These are phyloP conservation scores for Tichodroma muraria DNA, from an alignment of 2,113 vertebrate genomes.

Conservation along the genomic window DNA sequence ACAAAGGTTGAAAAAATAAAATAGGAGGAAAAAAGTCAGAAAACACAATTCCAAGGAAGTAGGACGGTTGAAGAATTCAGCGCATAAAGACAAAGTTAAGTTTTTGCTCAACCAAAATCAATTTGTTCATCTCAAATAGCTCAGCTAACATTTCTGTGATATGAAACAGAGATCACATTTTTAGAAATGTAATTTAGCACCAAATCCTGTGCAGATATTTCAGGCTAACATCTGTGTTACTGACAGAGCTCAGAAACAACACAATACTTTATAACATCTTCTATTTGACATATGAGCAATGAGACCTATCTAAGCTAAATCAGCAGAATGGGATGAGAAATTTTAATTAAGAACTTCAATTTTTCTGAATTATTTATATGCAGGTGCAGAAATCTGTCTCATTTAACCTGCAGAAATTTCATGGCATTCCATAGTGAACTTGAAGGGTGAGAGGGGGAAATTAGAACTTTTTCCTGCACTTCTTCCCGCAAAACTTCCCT, in stretches of 20 bases:
- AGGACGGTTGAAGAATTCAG: not conserved
- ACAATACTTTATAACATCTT: not conserved
- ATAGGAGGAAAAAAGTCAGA: not conserved
- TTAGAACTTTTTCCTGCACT: not conserved
- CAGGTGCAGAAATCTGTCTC: not conserved
- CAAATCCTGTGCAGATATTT: not conserved
- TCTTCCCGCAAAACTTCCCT: not conserved
- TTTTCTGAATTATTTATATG: not conserved
- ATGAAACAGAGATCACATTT: not conserved
- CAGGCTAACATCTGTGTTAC: not conserved
- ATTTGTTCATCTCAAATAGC: not conserved
- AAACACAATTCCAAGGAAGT: not conserved
- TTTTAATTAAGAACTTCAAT: not conserved
- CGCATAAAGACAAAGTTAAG: not conserved
- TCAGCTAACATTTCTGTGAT: not conserved
- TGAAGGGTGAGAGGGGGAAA: not conserved
- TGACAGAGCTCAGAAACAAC: not conserved
- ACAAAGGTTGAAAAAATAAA: not conserved
- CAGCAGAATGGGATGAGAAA: not conserved
- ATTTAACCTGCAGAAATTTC: not conserved
- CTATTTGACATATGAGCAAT: not conserved
- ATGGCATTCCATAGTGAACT: not conserved
- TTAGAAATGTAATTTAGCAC: not conserved
- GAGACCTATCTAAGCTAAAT: not conserved
- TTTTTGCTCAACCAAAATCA: not conserved